Base-by-base conservation (phyloP, 1,140 invertebrate genomes). In the Dermatophagoides farinae region DNA sequence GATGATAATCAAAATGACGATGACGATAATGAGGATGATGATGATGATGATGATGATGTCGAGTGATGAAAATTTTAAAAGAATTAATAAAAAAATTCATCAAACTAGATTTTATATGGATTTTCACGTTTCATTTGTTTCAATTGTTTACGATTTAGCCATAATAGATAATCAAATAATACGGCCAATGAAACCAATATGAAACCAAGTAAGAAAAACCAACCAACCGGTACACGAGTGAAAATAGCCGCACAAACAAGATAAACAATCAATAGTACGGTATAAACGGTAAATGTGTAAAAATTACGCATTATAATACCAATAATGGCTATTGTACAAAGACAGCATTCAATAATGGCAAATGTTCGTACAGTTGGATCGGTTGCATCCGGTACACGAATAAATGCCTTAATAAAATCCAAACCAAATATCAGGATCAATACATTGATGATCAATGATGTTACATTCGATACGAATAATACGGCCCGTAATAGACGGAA, bases 401-500 rank as follows among this genome's bases (percentile, higher is more conserved):
- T n/a, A 31, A 60, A 60, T 20, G 18, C 20, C 11, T 16, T 16
- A 4, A 60, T 44, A 23, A 60, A 47, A 6, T 40, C 23, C 47
- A 49, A 49, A 25, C 58, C 58, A 25, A 43, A 43, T n/a, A 60
- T 60, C 10, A 60, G 11, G 23, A 60, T 47, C 25, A 60, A 2
- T 14, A 60, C 6, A 50, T 60, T 44, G 22, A 60, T n/a, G 6
- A 60, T 49, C 6, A 60, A 25, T 8, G 58, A 60, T 14, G 46
- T 50, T 8, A 60, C 25, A 31, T 60, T 60, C 18, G 58, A 60
- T 38, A 60, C 58, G 12, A 60, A 49, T 18, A 60, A 16, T n/a
- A 60, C 22, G 12, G 43, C 41, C 12, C 44, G 43, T 22, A 60
- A 25, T 11, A 60, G 8, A 18, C 44, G 43, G 22, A 49, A 60